A percentile compares a stretch with the other conserved stretches of the same genome.
Conservation (phyloP, 2,113 vertebrate genomes). For the Halichoeres trimaculatus region DNA sequence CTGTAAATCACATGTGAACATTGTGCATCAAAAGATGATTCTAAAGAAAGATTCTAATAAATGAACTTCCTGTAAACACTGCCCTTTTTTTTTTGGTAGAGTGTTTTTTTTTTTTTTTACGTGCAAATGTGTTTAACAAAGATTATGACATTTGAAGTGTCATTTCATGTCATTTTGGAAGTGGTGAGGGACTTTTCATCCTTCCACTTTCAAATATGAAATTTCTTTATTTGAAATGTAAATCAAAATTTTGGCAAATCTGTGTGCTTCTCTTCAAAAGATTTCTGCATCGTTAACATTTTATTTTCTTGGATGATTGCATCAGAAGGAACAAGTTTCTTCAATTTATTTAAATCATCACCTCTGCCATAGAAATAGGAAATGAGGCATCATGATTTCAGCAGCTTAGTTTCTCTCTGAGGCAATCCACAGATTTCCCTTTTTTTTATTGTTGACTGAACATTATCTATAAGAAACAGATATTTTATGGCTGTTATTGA, state of each 20-base stretch:
- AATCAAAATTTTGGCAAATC: too few species aligned
- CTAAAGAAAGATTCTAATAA: neutral
- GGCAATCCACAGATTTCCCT: slow-evolving; percentile 1
- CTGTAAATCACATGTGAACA: too few species aligned
- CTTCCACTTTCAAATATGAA: too few species aligned
- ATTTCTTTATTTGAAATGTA: too few species aligned
- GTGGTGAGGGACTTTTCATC: neutral
- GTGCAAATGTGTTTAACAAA: too few species aligned
- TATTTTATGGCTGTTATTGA: slow-evolving; percentile 54
- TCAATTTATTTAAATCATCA: neutral
- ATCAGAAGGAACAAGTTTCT: too few species aligned
- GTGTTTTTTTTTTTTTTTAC: too few species aligned
- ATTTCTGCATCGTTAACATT: too few species aligned
- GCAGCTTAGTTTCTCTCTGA: slow-evolving; percentile 34
- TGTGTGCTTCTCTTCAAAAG: too few species aligned
- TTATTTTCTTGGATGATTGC: too few species aligned
- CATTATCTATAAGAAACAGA: slow-evolving; percentile 56
- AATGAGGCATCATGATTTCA: slow-evolving; percentile 15
- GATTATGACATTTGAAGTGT: neutral
- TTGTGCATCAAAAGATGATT: neutral
- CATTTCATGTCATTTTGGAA: neutral
- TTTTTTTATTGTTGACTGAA: slow-evolving; percentile 40
- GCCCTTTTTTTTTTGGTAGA: neutral
- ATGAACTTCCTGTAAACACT: neutral
- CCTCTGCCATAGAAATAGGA: slow-evolving; percentile 1